Percentiles rank a stretch among this genome's conserved stretches.
Evolutionary conservation across 2,888 invertebrate genomes (phyloP).

Genomic region (Spilosoma lubricipeda): DNA sequence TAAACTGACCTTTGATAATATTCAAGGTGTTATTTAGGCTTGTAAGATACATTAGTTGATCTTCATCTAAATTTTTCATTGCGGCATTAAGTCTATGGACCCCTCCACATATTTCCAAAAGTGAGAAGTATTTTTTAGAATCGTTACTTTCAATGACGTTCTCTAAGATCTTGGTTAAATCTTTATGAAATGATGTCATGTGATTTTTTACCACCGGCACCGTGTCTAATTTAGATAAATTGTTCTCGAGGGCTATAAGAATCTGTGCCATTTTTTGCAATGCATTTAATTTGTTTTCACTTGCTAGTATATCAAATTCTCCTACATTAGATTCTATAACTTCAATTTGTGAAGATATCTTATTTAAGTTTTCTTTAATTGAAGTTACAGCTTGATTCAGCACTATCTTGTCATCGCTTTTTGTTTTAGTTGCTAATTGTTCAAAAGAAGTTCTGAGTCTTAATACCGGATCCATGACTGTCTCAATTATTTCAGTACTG

Average conservation of each 20-base stretch:
- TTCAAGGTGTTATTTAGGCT: conserved; percentile 72
- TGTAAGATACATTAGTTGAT: conserved; percentile 65
- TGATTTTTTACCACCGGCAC: conserved; percentile 64
- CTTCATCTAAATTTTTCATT: conserved; percentile 67
- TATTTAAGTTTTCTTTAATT: conserved; percentile 71
- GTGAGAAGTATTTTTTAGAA: conserved; percentile 71
- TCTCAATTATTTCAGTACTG: conserved; percentile 88
- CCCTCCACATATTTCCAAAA: conserved; percentile 76
- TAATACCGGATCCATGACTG: conserved; percentile 87
- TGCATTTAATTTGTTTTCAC: conserved; percentile 77
- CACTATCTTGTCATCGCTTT: conserved; percentile 58
- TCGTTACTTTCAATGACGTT: conserved; percentile 85
- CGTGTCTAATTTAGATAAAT: conserved; percentile 66
- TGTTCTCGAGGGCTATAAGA: conserved; percentile 77
- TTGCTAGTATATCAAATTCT: conserved; percentile 73
- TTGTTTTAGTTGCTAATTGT: conserved; percentile 67
- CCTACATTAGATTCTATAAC: conserved; percentile 70
- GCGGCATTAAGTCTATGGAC: conserved; percentile 72
- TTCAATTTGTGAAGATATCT: conserved; percentile 70
- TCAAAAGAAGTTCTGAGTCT: conserved; percentile 88
- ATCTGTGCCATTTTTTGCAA: conserved; percentile 82
- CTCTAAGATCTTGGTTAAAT: conserved; percentile 85
- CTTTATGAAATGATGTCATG: conserved; percentile 77
- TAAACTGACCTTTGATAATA: conserved; percentile 70
- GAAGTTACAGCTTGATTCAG: conserved; percentile 68